phyloP scores from a whole-genome alignment of 2,797 vertebrate genomes.

The Prunella strophiata region DNA sequence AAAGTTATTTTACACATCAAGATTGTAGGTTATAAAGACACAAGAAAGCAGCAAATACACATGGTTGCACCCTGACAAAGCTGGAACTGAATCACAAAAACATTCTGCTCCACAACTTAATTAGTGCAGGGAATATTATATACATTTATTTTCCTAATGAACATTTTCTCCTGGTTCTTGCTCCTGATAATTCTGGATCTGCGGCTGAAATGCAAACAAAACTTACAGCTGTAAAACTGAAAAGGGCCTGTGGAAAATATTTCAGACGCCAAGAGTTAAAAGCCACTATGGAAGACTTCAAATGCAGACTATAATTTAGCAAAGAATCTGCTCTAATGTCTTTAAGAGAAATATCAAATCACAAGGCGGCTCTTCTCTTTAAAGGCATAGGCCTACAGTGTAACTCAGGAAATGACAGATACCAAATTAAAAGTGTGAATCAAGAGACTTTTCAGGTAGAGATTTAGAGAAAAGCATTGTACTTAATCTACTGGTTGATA shows the following conservation, averaged over 20 bases:
- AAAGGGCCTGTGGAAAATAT: neutral
- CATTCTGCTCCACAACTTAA: neutral
- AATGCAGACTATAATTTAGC: neutral
- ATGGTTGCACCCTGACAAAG: neutral
- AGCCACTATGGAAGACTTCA: neutral
- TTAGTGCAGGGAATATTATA: fast-evolving
- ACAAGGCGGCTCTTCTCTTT: neutral
- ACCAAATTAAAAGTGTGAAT: neutral
- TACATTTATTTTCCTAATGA: neutral
- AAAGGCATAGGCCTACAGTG: neutral
- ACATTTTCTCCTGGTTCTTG: neutral
- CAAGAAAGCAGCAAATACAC: neutral
- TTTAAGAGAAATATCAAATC: neutral
- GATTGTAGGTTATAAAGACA: neutral
- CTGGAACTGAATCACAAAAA: neutral
- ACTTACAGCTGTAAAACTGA: neutral
- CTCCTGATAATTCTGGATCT: neutral
- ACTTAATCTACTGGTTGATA: neutral
- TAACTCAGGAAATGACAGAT: neutral
- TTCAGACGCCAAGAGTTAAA: neutral
- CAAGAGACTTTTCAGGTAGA: neutral
- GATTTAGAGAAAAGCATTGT: neutral
- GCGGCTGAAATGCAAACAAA: neutral
- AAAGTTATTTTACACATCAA: neutral
- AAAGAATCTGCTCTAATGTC: neutral